Base-by-base conservation (phyloP, 2,797 vertebrate genomes). In the Hoplostethus atlanticus region DNA sequence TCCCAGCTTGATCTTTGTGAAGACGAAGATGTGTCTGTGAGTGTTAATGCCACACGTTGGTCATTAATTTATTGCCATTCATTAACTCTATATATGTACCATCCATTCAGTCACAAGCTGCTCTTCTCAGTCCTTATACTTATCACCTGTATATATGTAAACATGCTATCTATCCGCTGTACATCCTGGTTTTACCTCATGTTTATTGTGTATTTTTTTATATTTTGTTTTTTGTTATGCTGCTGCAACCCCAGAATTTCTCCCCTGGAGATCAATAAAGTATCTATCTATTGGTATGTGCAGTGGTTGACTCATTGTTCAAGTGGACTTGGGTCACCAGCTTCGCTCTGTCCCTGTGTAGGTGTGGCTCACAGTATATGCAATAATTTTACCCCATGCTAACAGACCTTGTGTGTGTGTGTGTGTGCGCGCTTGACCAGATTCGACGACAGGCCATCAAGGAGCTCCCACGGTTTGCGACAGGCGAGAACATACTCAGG, bases 1-100 rank as follows among this genome's bases (percentile, higher is more conserved):
- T 97, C 98, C 30, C 98, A 99, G 86, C 92, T 99, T 67, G 98
- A 99, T 86, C 96, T 99, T 44, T 99, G 98, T 13, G 98, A 99
- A 83, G 98, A 99, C 81, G 98, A 99, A 91, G 98, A 99, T 48
- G 97, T 99, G 28, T 99, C 98, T 15, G 98, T 99, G 94, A 95
- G 97, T 92, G 78, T 64, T 62, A 17, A 31, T 38, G 10, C 66
- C 16, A 11, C 21, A 1, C 0, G 44, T 44, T 21, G 6, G 0
- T 28, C 28, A 28, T 28, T 28, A 1, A 28, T 28, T 28, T 28
- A 28, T 28, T 28, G 28, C 28, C 28, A 28, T 28, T 28, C 28
- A 28, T 28, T 28, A 28, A 28, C 28, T 28, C 28, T 28, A 28
- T 28, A 28, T 28, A 28, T 28, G 28, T 28, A 28, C 28, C 28